phyloP scores from a whole-genome alignment of 2,113 vertebrate species.

The Gallinago paraguaiae region DNA sequence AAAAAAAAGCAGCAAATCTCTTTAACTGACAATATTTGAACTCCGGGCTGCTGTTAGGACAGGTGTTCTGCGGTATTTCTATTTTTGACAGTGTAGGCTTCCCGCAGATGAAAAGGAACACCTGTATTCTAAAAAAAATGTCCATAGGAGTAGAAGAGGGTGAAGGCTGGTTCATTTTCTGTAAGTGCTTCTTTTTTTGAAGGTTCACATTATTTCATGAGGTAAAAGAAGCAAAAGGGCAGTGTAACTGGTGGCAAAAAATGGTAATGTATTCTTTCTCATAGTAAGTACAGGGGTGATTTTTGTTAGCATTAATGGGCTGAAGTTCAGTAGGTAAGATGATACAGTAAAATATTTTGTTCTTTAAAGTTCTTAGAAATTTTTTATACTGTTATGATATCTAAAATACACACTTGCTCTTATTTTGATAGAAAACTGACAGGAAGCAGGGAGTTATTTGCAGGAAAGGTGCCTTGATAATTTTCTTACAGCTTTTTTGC shows the following conservation, averaged over 20 bases:
- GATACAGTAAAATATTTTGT: not conserved
- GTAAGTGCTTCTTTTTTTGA: not conserved
- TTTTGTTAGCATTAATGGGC: not conserved
- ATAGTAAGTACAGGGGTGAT: not conserved
- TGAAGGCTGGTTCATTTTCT: not conserved
- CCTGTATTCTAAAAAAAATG: constrained; percentile 1
- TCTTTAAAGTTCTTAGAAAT: not conserved
- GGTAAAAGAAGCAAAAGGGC: not conserved
- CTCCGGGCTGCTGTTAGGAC: not conserved
- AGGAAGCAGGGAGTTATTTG: not conserved
- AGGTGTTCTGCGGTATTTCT: constrained; percentile 55
- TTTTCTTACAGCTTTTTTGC: not conserved
- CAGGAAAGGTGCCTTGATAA: not conserved
- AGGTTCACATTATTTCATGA: not conserved
- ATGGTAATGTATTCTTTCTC: accelerated
- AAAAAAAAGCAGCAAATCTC: not conserved
- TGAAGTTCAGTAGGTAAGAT: not conserved
- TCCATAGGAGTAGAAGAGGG: not conserved
- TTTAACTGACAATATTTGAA: not conserved
- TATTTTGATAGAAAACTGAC: not conserved
- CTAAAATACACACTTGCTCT: not conserved
- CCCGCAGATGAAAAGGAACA: not conserved
- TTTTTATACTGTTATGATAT: not conserved
- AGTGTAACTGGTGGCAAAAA: not conserved
- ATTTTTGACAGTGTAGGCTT: constrained; percentile 40